Percentiles rank a stretch among this genome's conserved stretches.
These are phyloP conservation scores for Microcebus tavaratra DNA, from an alignment of 2,113 vertebrate species.

Conservation along the genomic window DNA sequence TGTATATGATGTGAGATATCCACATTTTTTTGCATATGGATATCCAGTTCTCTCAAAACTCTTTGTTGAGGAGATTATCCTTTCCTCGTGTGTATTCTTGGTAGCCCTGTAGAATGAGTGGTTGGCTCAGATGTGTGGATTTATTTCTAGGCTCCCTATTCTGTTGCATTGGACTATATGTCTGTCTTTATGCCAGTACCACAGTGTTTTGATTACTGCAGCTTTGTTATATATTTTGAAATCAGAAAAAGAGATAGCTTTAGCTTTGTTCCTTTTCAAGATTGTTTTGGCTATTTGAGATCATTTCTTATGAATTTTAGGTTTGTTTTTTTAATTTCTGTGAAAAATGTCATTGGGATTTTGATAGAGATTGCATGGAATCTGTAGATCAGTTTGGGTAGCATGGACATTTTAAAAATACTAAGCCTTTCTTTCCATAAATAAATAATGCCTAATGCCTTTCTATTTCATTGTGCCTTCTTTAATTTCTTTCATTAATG, in stretches of 20 bases:
- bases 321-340: neutral
- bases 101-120: neutral
- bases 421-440: neutral
- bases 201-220: neutral
- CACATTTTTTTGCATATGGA: neutral
- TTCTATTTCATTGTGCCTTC: neutral
- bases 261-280: neutral
- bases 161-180: neutral
- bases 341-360: neutral
- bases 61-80: neutral
- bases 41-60: neutral
- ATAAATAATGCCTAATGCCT: neutral
- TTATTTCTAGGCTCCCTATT: neutral
- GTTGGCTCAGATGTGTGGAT: neutral
- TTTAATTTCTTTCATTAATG: neutral
- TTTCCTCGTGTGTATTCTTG: neutral
- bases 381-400: neutral
- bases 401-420: neutral
- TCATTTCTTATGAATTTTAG: neutral
- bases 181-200: neutral
- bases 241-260: neutral
- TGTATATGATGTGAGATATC: neutral
- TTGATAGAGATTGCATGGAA: neutral
- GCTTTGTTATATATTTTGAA: slow-evolving; percentile 19
- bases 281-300: neutral